phyloP scores from a whole-genome alignment of 2,113 vertebrate species.

The Tauraco erythrolophus region DNA sequence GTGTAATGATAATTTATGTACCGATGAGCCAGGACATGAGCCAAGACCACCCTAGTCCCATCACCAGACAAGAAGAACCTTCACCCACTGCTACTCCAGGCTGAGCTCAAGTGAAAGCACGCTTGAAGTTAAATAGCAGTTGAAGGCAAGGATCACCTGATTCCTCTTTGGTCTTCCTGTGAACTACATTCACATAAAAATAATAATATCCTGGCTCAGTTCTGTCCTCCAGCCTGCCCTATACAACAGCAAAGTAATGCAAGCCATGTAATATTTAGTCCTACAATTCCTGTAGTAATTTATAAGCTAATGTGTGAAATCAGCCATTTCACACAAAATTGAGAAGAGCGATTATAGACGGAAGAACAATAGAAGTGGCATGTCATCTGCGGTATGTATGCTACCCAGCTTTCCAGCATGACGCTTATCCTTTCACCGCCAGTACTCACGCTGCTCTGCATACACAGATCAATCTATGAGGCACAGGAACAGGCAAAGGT shows the following conservation, averaged over 20 bases:
- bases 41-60: background rate
- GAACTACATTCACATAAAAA: background rate
- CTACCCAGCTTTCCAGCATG: background rate
- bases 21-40: background rate
- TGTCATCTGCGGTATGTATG: background rate
- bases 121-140: background rate
- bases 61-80: background rate
- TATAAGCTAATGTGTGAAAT: background rate
- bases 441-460: rapidly evolving
- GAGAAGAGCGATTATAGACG: background rate
- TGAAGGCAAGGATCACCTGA: background rate
- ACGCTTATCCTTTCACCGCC: background rate
- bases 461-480: background rate
- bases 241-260: background rate
- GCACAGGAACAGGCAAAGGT: background rate
- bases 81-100: background rate
- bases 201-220: background rate
- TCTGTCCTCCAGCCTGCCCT: background rate
- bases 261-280: background rate
- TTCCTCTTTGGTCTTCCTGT: background rate
- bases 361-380: background rate
- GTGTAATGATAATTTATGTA: background rate
- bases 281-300: background rate
- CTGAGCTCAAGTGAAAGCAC: background rate
- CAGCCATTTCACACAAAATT: background rate